phyloP scores from a whole-genome alignment of 1,140 invertebrate species.

The Rhagoletis zephyria region DNA sequence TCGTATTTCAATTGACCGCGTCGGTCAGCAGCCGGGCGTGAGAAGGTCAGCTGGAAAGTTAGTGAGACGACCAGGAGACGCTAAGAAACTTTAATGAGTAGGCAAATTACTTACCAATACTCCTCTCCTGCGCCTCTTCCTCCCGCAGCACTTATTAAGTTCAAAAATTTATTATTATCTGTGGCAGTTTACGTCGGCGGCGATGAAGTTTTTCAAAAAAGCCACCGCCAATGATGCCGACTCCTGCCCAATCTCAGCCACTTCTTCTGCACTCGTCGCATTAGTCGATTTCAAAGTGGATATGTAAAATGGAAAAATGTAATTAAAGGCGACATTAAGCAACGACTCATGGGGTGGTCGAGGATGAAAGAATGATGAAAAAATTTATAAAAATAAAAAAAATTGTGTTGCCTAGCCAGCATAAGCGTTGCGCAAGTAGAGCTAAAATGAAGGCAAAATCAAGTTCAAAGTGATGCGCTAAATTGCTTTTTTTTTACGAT shows the following conservation, averaged over 20 bases:
- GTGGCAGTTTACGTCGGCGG: neutral
- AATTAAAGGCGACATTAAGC: slow-evolving; percentile 51
- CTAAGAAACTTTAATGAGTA: neutral
- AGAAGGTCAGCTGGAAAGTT: neutral
- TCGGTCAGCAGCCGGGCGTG: neutral
- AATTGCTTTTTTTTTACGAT: neutral
- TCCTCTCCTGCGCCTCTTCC: neutral
- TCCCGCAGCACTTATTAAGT: neutral
- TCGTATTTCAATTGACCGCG: neutral
- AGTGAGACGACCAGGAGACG: neutral
- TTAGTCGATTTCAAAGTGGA: slow-evolving; percentile 19
- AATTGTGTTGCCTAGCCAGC: neutral
- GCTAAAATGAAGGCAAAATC: slow-evolving; percentile 30
- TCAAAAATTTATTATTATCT: slow-evolving; percentile 23
- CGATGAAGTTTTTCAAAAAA: neutral
- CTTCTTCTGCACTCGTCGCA: neutral
- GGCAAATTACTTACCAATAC: neutral
- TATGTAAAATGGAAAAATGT: slow-evolving; percentile 48
- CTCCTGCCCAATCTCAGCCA: neutral
- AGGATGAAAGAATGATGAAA: neutral
- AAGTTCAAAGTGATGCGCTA: slow-evolving; percentile 14
- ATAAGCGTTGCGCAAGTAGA: neutral
- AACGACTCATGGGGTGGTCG: slow-evolving; percentile 22
- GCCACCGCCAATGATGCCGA: neutral
- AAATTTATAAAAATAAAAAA: neutral